Evolutionary conservation across 2,888 invertebrate genomes (phyloP), one percentile per base, ranked within the genome.

Genomic region (Harmothoe impar): DNA sequence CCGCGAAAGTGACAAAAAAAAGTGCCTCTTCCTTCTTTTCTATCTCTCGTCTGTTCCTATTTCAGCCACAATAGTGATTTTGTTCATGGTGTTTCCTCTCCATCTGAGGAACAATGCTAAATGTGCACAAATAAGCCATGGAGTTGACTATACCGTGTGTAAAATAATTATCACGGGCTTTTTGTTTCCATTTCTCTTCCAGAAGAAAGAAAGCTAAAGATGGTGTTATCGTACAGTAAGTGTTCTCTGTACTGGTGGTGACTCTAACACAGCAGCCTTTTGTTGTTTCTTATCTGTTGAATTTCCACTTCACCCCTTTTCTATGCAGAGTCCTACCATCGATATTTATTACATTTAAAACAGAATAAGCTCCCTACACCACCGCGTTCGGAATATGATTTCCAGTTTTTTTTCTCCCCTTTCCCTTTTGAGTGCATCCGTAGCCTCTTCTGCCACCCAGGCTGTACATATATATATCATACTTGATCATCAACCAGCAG

Each of bases 161-260:
- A 0, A 77, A 77, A 33, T 81, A 81, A 81, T 43, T 81, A 81
- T 81, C 81, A 81, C 33, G 35, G 81, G 81, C n/a, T 81, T 81
- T 43, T 81, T n/a, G 81, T 81, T 81, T 81, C 43, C 43, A 81
- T 43, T 81, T 81, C 81, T 81, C 81, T 81, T 81, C 81, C 81
- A 81, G 81, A 81, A 33, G 81, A 81, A 81, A 81, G 81, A 81
- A 81, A 81, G 81, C 31, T 35, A 81, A 81, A 81, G 81, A 81
- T 35, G 35, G 81, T 81, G 81, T 81, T 35, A 81, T 81, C 81
- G 81, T 81, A 81, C 81, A 81, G 81, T 81, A 81, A 81, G 81
- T 81, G 81, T 20, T 35, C 43, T 25, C 43, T 81, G 81, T 81
- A 33, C 81, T 81, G 43, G n/a, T 77, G 81, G 81, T 43, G 81